Conservation (phyloP, 2,797 vertebrate species). For the Paguma larvata region DNA sequence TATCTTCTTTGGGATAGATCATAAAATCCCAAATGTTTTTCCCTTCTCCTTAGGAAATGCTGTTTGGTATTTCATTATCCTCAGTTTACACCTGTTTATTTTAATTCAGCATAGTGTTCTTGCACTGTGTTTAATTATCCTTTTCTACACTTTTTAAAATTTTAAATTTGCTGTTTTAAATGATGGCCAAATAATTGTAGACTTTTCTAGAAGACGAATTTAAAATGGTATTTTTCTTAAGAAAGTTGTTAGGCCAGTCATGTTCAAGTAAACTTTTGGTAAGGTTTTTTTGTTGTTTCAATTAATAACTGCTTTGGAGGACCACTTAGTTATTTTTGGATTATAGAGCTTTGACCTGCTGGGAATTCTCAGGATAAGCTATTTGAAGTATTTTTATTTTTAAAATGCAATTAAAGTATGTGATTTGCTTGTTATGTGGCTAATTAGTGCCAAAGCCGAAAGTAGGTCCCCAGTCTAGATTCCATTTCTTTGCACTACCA, state of each 20-base stretch:
- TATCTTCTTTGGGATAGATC: not conserved
- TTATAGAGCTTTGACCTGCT: not conserved
- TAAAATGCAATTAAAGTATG: not conserved
- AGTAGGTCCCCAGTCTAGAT: rapidly evolving
- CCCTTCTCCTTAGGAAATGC: not conserved
- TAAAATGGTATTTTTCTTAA: slow-evolving; percentile 42
- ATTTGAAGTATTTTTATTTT: not conserved
- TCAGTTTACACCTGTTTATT: not conserved
- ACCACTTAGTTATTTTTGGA: not conserved
- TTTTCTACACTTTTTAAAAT: not conserved
- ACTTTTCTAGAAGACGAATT: not conserved
- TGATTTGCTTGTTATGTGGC: not conserved
- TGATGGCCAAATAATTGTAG: slow-evolving; percentile 8
- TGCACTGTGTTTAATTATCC: not conserved
- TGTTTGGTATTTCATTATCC: not conserved
- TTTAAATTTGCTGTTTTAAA: slow-evolving; percentile 39
- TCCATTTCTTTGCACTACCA: not conserved
- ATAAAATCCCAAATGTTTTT: not conserved
- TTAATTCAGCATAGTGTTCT: not conserved
- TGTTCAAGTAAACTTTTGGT: not conserved
- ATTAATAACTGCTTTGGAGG: not conserved
- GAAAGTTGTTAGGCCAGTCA: not conserved
- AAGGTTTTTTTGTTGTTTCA: not conserved
- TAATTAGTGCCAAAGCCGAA: not conserved
- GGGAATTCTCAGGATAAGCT: not conserved